Base-by-base conservation (phyloP, 2,888 invertebrate species). In the Drosophila sordidapex region DNA sequence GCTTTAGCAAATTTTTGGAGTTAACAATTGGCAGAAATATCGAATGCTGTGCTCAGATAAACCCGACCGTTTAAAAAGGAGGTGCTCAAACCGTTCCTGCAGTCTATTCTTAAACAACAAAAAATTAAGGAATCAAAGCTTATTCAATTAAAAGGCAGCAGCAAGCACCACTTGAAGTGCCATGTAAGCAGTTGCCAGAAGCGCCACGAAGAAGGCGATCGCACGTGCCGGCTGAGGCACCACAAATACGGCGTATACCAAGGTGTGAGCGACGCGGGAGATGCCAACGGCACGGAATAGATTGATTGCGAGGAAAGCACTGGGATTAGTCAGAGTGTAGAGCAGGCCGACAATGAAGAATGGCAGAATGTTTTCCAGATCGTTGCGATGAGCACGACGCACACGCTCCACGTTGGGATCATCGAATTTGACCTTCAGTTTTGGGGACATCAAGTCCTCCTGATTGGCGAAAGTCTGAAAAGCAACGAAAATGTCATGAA, bases 311-410 rank as follows among this genome's bases (percentile, higher is more conserved):
- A 93, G 31, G 64, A 80, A 90, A 5, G 92, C 83, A 31, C 87
- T 82, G 7, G 95, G 95, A 53, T 93, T 92, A 0, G 94, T 94
- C 66, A 94, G 75, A 0, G 94, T 91, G 88, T 94, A 95, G 15
- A 94, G 91, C 2, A 94, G 89, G 11, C 94, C 94, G 70, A 94
- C 86, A 31, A 94, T 78, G 36, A 94, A 92, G 88, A 95, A 95
- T 7, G 94, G 93, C 4, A 94, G 87, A 73, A 95, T 94, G 89
- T 95, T 95, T 89, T 95, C 95, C 81, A 95, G 82, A 89, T 95
- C 95, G 83, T 95, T 95, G 76, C 94, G 93, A 83, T 95, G 95
- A 7, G 94, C 95, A 79, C 95, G 91, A 87, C 94, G 92, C 7
- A 94, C 93, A 74, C 94, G 92, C 85, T 95, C 94, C 13, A 95